A percentile compares a stretch with the other conserved stretches of the same genome.
Conservation (phyloP, 2,113 vertebrate genomes). For the Aptenodytes patagonicus region DNA sequence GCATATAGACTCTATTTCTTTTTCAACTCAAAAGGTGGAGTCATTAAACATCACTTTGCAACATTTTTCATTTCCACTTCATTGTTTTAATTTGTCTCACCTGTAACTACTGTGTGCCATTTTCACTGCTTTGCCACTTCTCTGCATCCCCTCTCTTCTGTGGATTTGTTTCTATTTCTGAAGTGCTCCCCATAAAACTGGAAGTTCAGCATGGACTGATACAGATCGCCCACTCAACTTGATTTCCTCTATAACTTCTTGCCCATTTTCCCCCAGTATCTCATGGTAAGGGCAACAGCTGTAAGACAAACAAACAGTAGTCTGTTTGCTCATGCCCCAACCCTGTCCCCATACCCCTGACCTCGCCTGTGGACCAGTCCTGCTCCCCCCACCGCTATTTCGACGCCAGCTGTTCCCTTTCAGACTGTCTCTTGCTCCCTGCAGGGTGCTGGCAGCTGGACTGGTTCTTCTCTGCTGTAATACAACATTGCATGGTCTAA, state of each 20-base stretch:
- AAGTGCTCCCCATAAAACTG: not conserved
- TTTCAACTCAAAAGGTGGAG: not conserved
- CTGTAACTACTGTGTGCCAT: not conserved
- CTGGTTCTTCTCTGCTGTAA: not conserved
- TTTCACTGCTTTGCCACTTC: not conserved
- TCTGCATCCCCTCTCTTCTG: not conserved
- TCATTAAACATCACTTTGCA: not conserved
- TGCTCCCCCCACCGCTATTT: not conserved
- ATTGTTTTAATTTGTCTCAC: not conserved
- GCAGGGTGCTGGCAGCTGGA: fast-evolving
- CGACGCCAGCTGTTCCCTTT: not conserved
- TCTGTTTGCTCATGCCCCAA: not conserved
- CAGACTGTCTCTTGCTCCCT: not conserved
- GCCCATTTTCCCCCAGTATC: not conserved
- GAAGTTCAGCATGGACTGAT: not conserved
- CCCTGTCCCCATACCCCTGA: too few species aligned
- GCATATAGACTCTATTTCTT: not conserved
- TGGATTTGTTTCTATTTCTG: not conserved
- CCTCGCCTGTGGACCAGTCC: not conserved
- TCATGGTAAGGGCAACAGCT: not conserved
- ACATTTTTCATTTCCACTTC: not conserved
- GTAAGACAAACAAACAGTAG: not conserved
- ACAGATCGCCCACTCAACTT: not conserved
- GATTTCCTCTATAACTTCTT: not conserved
- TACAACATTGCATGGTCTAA: too few species aligned